Conservation (phyloP, 2,797 vertebrate species). For the Uromys caudimaculatus region DNA sequence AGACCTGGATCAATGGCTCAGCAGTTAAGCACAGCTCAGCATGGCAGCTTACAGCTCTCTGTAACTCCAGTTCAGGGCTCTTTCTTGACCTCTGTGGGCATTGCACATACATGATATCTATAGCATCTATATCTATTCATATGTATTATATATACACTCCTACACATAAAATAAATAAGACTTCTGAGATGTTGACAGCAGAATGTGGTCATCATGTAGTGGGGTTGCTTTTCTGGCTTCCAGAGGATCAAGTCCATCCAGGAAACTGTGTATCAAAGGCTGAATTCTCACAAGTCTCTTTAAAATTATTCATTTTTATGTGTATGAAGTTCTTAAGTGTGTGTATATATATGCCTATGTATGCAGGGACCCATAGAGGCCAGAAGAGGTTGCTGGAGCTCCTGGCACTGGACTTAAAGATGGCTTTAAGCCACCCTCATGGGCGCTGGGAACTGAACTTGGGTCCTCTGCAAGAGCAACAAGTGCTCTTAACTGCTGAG, state of each 20-base stretch:
- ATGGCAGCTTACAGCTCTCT: not conserved
- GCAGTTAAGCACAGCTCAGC: not conserved
- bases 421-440: not conserved
- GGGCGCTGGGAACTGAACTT: not conserved
- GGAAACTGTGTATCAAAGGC: not conserved
- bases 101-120: not conserved
- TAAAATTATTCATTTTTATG: not conserved
- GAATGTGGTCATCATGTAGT: not conserved
- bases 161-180: not conserved
- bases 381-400: not conserved
- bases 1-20: not conserved
- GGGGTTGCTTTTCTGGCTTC: not conserved
- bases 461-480: not conserved
- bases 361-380: not conserved
- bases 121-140: not conserved
- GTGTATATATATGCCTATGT: not conserved
- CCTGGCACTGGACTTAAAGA: not conserved
- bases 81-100: not conserved
- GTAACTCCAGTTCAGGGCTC: not conserved
- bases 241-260: rapidly evolving
- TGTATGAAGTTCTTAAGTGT: not conserved
- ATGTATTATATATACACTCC: not conserved
- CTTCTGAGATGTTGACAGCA: not conserved
- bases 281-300: not conserved
- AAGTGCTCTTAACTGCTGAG: not conserved